Base-by-base conservation (phyloP, 53 echinoderm and acorn worm species). In the Paracentrotus lividus region DNA sequence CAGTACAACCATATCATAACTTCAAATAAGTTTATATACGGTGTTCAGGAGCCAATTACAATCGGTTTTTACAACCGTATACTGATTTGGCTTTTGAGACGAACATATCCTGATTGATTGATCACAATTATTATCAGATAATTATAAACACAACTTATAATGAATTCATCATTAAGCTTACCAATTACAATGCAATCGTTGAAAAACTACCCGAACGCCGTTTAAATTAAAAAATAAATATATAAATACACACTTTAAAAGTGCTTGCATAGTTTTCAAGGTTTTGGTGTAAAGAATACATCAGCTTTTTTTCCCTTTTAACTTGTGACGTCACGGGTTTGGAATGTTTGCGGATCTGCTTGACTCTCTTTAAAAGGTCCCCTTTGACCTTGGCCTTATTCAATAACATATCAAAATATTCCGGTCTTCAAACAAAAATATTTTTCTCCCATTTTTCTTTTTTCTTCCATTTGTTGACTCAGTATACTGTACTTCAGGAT, bases 231-330 rank as follows among this genome's bases (percentile, higher is more conserved):
- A 64, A 38, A 8, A 72, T 40, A 40, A 40, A 72, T 72, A 72
- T 69, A 65, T 27, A 65, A 14, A 66, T 31, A 66, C 66, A 66
- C n/a, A 66, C 8, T 31, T 18, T 38, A 18, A 72, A 20, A 32
- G 36, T 72, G 40, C 18, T 72, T 72, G 40, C 38, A 72, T 72
- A 72, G 18, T 72, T 38, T 16, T 72, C 72, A 72, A 72, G 72
- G 72, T 72, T 72, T 72, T 72, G 72, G 36, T 38, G 32, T 20
- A 72, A 36, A 72, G 72, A 72, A 72, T 72, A 72, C 72, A 72
- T 72, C 40, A n/a, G n/a, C n/a, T n/a, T n/a, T n/a, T n/a, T n/a
- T n/a, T n/a, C 4, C 5, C 40, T 72, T 72, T 72, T 21, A 31
- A 26, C 26, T 18, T 72, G 40, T 72, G 38, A 72, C 72, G 72